Percentiles rank a stretch among this genome's conserved stretches.
phyloP scores from a whole-genome alignment of 2,888 invertebrate genomes.

The Cecidostiba fungosa region DNA sequence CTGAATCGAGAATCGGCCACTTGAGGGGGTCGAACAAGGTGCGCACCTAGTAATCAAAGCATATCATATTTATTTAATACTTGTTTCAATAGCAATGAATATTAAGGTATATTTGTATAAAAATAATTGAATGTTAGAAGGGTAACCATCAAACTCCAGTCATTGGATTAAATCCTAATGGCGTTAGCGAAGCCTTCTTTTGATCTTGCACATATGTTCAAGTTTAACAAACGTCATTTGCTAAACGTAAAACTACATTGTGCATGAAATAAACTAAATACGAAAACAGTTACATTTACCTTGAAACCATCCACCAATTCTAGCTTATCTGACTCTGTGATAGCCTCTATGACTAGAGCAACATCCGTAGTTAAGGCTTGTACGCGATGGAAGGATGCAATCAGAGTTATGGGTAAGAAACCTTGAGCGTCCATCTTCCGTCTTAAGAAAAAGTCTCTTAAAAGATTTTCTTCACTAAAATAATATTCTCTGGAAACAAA shows the following conservation, averaged over 20 bases:
- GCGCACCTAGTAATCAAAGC: slow-evolving; percentile 84
- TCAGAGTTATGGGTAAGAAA: slow-evolving; percentile 94
- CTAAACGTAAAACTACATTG: slow-evolving; percentile 46
- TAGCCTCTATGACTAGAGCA: slow-evolving; percentile 90
- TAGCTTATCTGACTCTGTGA: slow-evolving; percentile 91
- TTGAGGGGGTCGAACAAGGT: slow-evolving; percentile 90
- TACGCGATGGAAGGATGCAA: slow-evolving; percentile 98
- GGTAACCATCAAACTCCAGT: slow-evolving; percentile 77
- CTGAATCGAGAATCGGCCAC: slow-evolving; percentile 92
- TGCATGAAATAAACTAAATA: slow-evolving; percentile 63
- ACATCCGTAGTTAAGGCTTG: slow-evolving; percentile 93
- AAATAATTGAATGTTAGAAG: slow-evolving; percentile 69
- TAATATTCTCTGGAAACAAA: slow-evolving; percentile 95
- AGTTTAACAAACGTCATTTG: slow-evolving; percentile 43
- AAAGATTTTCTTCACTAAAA: slow-evolving; percentile 97
- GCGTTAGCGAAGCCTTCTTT: slow-evolving; percentile 77
- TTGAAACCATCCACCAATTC: slow-evolving; percentile 90
- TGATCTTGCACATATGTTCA: slow-evolving; percentile 70
- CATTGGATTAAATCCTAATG: slow-evolving; percentile 72
- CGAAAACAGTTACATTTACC: slow-evolving; percentile 79
- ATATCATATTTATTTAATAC: not conserved
- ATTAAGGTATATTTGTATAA: slow-evolving; percentile 9
- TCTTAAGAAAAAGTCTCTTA: slow-evolving; percentile 97
- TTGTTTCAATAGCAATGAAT: not conserved
- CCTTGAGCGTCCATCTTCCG: slow-evolving; percentile 98